Evolutionary conservation across 2,797 vertebrate genomes (phyloP).

Genomic region (Rachycentron canadum): DNA sequence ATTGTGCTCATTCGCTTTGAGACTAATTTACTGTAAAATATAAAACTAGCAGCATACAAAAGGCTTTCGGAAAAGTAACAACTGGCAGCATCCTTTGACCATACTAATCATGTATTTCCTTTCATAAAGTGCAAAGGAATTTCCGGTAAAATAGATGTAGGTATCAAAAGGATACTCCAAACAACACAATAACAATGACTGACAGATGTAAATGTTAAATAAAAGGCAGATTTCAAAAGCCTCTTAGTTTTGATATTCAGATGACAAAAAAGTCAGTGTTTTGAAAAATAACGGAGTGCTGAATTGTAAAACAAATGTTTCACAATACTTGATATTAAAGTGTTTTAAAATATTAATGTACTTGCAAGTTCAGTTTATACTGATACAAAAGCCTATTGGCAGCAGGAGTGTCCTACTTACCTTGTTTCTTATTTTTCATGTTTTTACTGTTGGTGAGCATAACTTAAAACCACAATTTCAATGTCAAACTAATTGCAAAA

Average conservation of each 20-base stretch:
- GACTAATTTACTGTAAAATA: conserved; percentile 16
- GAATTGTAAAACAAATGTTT: conserved; percentile 26
- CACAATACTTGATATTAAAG: conserved; percentile 11
- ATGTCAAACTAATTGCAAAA: conserved; percentile 6
- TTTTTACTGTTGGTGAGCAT: not conserved
- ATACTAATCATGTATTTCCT: conserved; percentile 21
- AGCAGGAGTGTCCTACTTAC: conserved; percentile 11
- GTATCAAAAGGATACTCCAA: conserved; percentile 8
- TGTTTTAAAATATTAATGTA: conserved; percentile 8
- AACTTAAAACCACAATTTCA: conserved; percentile 17
- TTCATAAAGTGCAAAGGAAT: conserved; percentile 39
- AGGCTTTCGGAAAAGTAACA: conserved; percentile 28
- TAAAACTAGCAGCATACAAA: conserved; percentile 22
- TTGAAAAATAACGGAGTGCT: conserved; percentile 12
- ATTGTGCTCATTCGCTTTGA: conserved; percentile 50
- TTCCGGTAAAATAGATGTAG: conserved; percentile 14
- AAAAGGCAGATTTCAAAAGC: conserved; percentile 8
- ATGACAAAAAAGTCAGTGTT: not conserved
- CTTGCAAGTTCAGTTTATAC: conserved; percentile 1
- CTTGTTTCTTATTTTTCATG: not conserved
- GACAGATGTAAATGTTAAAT: conserved; percentile 22
- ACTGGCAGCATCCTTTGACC: conserved; percentile 31
- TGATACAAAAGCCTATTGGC: conserved; percentile 33
- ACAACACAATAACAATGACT: conserved; percentile 23
- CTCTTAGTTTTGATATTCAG: conserved; percentile 5